Base-by-base conservation (phyloP, 1,140 invertebrate species). In the Papilio glaucus region DNA sequence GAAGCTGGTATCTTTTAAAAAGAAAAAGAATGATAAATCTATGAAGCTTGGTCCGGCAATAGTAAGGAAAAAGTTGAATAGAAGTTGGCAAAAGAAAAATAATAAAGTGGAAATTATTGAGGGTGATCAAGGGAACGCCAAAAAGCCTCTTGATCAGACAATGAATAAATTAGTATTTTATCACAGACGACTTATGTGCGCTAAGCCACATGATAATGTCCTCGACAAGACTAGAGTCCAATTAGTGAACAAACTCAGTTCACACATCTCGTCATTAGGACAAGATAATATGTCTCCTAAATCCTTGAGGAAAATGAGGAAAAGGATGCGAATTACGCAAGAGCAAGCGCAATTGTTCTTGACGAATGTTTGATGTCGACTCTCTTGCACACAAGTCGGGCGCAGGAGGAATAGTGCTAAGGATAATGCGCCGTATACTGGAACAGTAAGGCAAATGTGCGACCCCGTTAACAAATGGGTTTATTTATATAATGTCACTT, bases 311-410 rank as follows among this genome's bases (percentile, higher is more conserved):
- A 90, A 85, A 77, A 81, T 87, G 75, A 88, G 72, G 67, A 92
- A 82, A 69, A 77, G 84, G 75, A 81, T 87, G 74, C 88, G 72
- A 63, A 89, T 81, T 65, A 77, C 83, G 42, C 86, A 90, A 77
- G 76, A 82, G 49, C 84, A 90, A 65, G 87, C 85, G 4, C 82
- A 87, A 72, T 53, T 78, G 79, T 90, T 90, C 84, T 84, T 92
- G 81, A 81, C 75, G 72, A 86, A 85, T 80, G 78, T 89, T 68
- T 89, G 87, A 83, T n/a, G n/a, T n/a, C 74, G 76, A 76, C 75
- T 78, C 80, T 72, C 49, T 7, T 63, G 72, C 69, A 74, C 70
- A 49, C 74, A 65, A 57, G 71, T 60, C 65, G 21, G 33, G 37
- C 57, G 67, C 57, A 41, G 15, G 63, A 33, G 65, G 45, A 41